These are phyloP conservation scores for Sinocyclocheilus anophthalmus DNA, from an alignment of 2,113 vertebrate genomes.

Conservation along the genomic window DNA sequence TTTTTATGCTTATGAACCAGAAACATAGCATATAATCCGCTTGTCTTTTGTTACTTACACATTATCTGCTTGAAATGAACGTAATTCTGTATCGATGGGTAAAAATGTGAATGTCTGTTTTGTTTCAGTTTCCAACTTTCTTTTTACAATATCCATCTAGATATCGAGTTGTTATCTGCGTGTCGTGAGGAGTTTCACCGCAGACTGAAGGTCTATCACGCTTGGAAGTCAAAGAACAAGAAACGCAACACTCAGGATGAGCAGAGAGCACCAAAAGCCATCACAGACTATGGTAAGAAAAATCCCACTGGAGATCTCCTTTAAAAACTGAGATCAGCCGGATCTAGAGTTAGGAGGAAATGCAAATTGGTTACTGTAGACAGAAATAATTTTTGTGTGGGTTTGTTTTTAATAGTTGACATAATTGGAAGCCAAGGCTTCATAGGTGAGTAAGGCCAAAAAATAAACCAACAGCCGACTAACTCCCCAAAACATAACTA, in stretches of 20 bases:
- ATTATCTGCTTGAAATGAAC: background rate
- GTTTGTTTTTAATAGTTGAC: conserved; percentile 13
- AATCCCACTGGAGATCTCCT: background rate
- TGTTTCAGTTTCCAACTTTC: background rate
- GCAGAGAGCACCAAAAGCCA: conserved; percentile 89
- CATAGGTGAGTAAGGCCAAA: conserved; percentile 9
- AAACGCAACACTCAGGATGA: conserved; percentile 90
- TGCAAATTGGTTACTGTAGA: background rate
- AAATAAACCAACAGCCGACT: background rate
- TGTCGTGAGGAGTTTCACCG: conserved; percentile 98
- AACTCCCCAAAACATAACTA: background rate
- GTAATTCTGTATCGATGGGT: background rate
- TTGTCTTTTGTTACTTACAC: background rate
- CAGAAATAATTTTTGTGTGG: background rate
- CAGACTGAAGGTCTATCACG: conserved; percentile 95
- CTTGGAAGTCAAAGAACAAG: conserved; percentile 99
- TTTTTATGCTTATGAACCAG: background rate
- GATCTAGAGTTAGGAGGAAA: background rate
- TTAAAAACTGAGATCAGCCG: background rate
- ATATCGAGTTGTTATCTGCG: conserved; percentile 93
- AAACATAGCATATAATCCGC: background rate
- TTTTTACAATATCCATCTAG: conserved; percentile 62
- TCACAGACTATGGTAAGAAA: conserved; percentile 92
- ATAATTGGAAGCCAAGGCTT: conserved; percentile 15
- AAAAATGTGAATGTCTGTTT: background rate